Conservation (phyloP, 1,140 invertebrate species). For the roundworm (Caenorhabditis elegans) region WBcel235 BX284604.4:11692001-11692500, state of each 20-base stretch:
- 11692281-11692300: background rate
- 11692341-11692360: conserved; percentile 14
- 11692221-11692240: background rate
- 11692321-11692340: conserved; percentile 28
- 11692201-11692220: background rate
- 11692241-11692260: background rate
- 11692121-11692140: background rate
- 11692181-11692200: background rate
- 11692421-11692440: conserved; percentile 34
- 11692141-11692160: background rate
- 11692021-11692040: conserved; percentile 4
- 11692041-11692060: background rate
- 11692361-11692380: background rate
- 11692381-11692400: background rate
- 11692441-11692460: conserved; percentile 14
- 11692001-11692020: background rate
- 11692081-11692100: conserved; percentile 23
- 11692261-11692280: background rate
- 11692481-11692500: background rate
- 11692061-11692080: background rate
- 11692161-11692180: background rate
- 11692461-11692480: conserved; percentile 19
- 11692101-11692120: conserved; percentile 1
- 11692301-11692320: conserved; percentile 19
- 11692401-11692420: background rate